Conservation (phyloP, 1,140 invertebrate species). For the Trypoxylus dichotomus region DNA sequence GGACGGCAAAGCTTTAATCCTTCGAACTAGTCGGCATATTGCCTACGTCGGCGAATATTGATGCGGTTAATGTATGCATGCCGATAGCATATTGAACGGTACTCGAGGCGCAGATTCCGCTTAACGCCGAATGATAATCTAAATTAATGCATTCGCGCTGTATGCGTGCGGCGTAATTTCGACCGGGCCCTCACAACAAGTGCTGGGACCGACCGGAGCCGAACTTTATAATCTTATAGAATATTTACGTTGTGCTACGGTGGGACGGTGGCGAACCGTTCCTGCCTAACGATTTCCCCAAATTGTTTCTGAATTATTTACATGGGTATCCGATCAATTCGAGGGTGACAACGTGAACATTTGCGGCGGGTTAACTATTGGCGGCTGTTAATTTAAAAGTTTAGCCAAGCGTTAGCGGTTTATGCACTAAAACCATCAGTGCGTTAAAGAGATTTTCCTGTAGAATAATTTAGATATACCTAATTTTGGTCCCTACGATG, state of each 20-base stretch:
- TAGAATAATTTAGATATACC: no score
- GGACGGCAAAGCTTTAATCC: no score
- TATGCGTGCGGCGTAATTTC: neutral
- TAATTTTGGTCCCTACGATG: no score
- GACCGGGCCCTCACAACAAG: neutral
- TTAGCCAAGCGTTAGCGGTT: no score
- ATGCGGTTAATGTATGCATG: neutral
- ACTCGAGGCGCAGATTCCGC: neutral
- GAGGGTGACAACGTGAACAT: neutral
- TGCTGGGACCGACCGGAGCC: neutral
- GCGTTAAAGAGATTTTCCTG: no score
- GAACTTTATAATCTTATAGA: slow-evolving; percentile 7
- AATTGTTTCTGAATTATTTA: neutral
- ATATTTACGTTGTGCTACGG: neutral
- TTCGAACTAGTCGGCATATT: neutral
- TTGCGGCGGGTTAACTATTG: neutral
- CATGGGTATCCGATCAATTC: neutral
- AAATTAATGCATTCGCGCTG: neutral
- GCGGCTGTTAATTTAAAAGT: no score
- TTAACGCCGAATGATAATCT: neutral
- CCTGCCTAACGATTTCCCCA: neutral
- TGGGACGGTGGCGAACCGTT: neutral
- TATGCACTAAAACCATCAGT: no score
- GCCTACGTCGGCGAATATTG: neutral
- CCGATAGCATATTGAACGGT: slow-evolving; percentile 1